Evolutionary conservation across 2,113 vertebrate species (phyloP), one percentile per base, ranked within the genome.

Genomic region (Petromus typicus): DNA sequence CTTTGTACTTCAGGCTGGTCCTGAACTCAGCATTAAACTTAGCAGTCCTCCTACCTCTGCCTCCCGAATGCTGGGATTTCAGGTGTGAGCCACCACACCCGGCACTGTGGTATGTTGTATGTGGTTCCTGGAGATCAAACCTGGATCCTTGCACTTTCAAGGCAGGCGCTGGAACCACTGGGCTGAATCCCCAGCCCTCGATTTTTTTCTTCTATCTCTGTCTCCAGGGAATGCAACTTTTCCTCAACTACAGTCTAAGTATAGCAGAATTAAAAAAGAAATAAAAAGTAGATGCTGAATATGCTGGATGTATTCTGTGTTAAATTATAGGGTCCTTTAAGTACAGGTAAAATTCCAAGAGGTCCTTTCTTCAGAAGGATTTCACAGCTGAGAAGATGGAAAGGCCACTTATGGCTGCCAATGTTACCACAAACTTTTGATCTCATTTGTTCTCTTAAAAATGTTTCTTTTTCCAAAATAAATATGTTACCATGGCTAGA

Each of bases 321-420:
- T 91, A 48, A 27, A 59, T 92, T 92, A 45, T 48, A 54, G 88
- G 82, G 83, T 79, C 14, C 67, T 67, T 84, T 57, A 90, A 66
- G 4, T 3, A 20, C 43, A 87, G 51, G 1, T 51, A 51, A 51
- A 51, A 54, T 40, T 79, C 17, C 40, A 7, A 64, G 63, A 54
- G 54, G 37, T 40, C 23, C 2, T 43, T 10, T 25, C 43, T 10
- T 34, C 45, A 40, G 34, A 25, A 45, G 45, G 27, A 5, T 66
- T 32, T 66, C 45, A 66, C 64, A 11, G 25, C 16, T 23, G 17
- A 76, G 40, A 76, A 51, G 86, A 30, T 18, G 57, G 22, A 64
- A 64, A 78, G 5, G 20, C 14, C 57, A 51, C 57, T 61, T 57
- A 30, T 4, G 48, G 40, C 3, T 61, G 81, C 45, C 43, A 56